Base-by-base conservation (phyloP, 2,888 invertebrate species). In the Megaustenia siamemsis region DNA sequence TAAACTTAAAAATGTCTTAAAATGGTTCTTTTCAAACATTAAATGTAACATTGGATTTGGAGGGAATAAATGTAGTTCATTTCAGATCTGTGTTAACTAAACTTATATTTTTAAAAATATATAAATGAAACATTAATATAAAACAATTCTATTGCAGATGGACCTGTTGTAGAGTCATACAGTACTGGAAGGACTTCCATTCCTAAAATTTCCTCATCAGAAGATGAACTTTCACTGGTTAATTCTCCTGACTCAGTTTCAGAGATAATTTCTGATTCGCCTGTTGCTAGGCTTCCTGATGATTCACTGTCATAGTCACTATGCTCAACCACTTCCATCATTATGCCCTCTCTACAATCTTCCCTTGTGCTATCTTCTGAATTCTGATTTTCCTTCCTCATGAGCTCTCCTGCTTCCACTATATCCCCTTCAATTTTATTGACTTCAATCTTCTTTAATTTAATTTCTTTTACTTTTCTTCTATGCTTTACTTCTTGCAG, bases 231-330 rank as follows among this genome's bases (percentile, higher is more conserved):
- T 24, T 78, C 69, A 63, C 80, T 84, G 28, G 88, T 80, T 28
- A 89, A 35, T 69, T 89, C 89, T 45, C 89, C 89, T 3, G 89
- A 88, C 76, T 89, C 89, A 5, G 86, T 86, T 28, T 88, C 88
- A n/a, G 87, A 84, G 43, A 63, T 60, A 5, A 86, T 71, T 66
- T 86, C 86, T 40, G 86, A 87, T 24, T 87, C 87, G n/a, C 82
- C 87, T 38, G 86, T 82, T 56, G 86, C 83, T 8, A 85, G 32
- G 76, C 86, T 86, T n/a, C 78, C 83, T 32, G 86, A 86, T 18
- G 86, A 86, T 18, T 83, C 85, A 63, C 49, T 60, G 32, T 76
- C 83, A 77, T 28, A 38, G 4, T 77, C 66, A n/a, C 18, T 63
- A 21, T 68, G 38, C 32, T 75, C 69, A 12, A 40, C 53, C 40